phyloP scores from a whole-genome alignment of 2,888 invertebrate genomes.

The Apomyelois bistriatella region DNA sequence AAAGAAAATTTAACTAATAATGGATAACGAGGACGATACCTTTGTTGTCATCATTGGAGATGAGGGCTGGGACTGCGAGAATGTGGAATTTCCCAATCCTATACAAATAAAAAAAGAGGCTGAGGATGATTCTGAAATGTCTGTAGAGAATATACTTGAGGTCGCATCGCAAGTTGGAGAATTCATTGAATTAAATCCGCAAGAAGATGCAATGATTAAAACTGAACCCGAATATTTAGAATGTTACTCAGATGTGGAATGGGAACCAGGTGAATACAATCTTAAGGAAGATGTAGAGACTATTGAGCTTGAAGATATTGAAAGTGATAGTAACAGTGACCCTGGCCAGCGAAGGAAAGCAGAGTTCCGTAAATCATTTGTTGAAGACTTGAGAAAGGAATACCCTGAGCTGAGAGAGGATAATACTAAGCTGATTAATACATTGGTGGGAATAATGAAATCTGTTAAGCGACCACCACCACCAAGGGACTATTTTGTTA shows the following conservation, averaged over 20 bases:
- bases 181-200: background rate
- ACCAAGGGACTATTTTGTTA: conserved; percentile 42
- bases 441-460: conserved; percentile 52
- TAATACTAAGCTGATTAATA: conserved; percentile 38
- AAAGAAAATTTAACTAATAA: conserved; percentile 6
- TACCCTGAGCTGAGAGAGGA: conserved; percentile 47
- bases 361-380: conserved; percentile 42
- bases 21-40: conserved; percentile 42
- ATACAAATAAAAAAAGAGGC: conserved; percentile 1
- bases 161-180: conserved; percentile 7
- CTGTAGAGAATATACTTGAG: conserved; percentile 3
- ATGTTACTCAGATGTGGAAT: background rate
- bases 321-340: conserved; percentile 24
- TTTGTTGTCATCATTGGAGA: conserved; percentile 40
- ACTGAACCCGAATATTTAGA: conserved; percentile 1
- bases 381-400: conserved; percentile 42
- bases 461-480: conserved; percentile 42
- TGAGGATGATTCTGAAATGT: background rate
- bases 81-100: background rate
- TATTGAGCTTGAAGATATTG: background rate
- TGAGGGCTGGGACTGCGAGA: conserved; percentile 11
- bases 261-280: background rate
- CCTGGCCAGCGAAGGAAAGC: conserved; percentile 17
- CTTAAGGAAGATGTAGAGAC: background rate
- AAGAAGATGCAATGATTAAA: background rate